Evolutionary conservation across 2,797 vertebrate species (phyloP).

Genomic region (Thaleichthys pacificus): DNA sequence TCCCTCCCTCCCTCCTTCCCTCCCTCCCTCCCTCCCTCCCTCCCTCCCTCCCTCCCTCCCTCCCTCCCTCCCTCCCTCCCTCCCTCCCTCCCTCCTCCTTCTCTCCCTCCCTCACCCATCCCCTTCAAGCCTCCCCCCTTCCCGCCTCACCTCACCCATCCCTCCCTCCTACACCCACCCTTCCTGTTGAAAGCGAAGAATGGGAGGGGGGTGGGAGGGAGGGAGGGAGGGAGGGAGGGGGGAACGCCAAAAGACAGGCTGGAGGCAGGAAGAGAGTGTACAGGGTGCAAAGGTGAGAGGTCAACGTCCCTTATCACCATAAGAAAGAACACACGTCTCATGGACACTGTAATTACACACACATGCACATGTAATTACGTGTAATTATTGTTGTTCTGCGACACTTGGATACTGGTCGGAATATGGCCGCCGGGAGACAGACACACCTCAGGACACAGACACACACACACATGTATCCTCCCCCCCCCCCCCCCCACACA

Average conservation of each 20-base stretch:
- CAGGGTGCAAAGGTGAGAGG: constrained; percentile 66
- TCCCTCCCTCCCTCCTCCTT: no score
- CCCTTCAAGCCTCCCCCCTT: constrained; percentile 36
- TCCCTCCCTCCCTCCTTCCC: no score
- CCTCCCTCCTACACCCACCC: constrained; percentile 44
- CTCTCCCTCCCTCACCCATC: constrained; percentile 1
- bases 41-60: constrained; percentile 40
- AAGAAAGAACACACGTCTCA: constrained; percentile 78
- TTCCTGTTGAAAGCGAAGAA: constrained; percentile 40
- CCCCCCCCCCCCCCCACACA: neutral
- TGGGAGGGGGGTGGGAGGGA: constrained; percentile 15
- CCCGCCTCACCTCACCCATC: no score
- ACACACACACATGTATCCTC: neutral
- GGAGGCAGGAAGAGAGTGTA: constrained; percentile 6
- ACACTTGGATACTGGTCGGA: constrained; percentile 71
- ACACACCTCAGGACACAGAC: neutral
- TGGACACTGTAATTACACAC: constrained; percentile 44
- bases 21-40: neutral
- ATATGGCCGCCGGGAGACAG: constrained; percentile 18
- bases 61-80: no score
- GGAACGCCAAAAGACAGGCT: neutral
- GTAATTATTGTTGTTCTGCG: constrained; percentile 81
- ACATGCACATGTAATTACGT: no score
- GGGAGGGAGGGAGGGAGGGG: constrained; percentile 48
- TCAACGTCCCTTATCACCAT: constrained; percentile 74